These are phyloP conservation scores for Drosophila subpulchrella DNA, from an alignment of 1,140 invertebrate species.

Conservation along the genomic window DNA sequence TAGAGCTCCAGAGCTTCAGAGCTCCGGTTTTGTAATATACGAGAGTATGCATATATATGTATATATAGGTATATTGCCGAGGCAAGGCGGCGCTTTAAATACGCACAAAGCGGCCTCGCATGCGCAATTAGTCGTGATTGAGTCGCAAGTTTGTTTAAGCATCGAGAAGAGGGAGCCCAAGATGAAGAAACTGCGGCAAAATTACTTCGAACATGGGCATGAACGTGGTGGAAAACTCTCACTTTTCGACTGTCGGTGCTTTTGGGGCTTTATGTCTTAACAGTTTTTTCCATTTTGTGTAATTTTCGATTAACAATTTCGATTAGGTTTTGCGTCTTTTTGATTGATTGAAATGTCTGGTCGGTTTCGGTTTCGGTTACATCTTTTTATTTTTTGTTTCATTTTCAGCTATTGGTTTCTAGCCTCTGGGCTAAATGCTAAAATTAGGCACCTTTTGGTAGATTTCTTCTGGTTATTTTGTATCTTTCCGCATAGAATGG, in stretches of 20 bases:
- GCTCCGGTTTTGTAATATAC: conserved; percentile 76
- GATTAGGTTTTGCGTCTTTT: conserved; percentile 56
- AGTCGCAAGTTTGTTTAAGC: conserved; percentile 78
- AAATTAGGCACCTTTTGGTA: conserved; percentile 64
- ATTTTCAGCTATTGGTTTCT: conserved; percentile 25
- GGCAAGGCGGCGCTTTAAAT: conserved; percentile 74
- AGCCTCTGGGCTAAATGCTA: conserved; percentile 29
- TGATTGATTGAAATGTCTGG: conserved; percentile 67
- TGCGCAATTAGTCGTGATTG: conserved; percentile 83
- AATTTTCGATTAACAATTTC: conserved; percentile 64
- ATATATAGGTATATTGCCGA: not conserved
- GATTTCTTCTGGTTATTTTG: conserved; percentile 13
- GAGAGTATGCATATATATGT: not conserved
- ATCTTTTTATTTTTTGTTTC: conserved; percentile 3
- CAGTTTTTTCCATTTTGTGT: conserved; percentile 47
- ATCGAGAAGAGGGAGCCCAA: conserved; percentile 43
- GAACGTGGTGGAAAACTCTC: conserved; percentile 71
- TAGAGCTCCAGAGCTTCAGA: not conserved
- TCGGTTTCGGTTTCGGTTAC: conserved; percentile 30
- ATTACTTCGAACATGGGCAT: conserved; percentile 34
- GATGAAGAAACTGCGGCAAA: conserved; percentile 54
- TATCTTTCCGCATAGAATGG: conserved; percentile 3
- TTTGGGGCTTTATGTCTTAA: conserved; percentile 43
- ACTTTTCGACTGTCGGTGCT: conserved; percentile 59
- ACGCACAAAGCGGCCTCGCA: conserved; percentile 75